Percentiles rank a stretch among this genome's conserved stretches.
Evolutionary conservation across 2,888 invertebrate genomes (phyloP).

Genomic region (Drosophila prolongata): DNA sequence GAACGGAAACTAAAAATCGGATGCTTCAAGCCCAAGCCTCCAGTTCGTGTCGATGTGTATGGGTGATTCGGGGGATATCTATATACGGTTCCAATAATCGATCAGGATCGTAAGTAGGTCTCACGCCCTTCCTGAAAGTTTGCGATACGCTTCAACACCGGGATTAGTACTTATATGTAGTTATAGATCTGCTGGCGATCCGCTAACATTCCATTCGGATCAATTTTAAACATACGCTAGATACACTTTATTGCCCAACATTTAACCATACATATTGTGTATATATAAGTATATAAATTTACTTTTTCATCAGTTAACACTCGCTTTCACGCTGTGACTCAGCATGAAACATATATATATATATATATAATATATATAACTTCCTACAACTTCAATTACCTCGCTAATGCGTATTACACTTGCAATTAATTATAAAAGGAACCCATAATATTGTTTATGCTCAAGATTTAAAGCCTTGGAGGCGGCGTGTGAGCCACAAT

Average conservation of each 20-base stretch:
- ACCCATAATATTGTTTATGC: slow-evolving; percentile 60
- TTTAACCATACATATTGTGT: slow-evolving; percentile 62
- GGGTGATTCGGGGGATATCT: slow-evolving; percentile 16
- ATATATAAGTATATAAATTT: slow-evolving; percentile 43
- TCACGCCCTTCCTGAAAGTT: slow-evolving; percentile 7
- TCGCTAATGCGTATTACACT: slow-evolving; percentile 43
- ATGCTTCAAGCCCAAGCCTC: slow-evolving; percentile 4
- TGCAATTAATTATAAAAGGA: slow-evolving; percentile 61
- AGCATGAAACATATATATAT: slow-evolving; percentile 17
- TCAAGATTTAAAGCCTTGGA: slow-evolving; percentile 72
- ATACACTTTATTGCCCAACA: slow-evolving; percentile 76
- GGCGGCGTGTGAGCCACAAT: slow-evolving; percentile 46
- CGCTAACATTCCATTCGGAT: slow-evolving; percentile 15
- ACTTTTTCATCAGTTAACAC: slow-evolving; percentile 47
- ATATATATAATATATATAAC: slow-evolving; percentile 52
- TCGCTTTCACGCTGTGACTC: slow-evolving; percentile 4
- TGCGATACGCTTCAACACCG: slow-evolving; percentile 16
- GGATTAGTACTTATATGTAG: slow-evolving; percentile 26
- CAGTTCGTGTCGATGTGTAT: slow-evolving; percentile 7
- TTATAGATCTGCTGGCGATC: slow-evolving; percentile 23
- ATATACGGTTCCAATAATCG: slow-evolving; percentile 4
- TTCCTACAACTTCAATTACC: slow-evolving; percentile 39
- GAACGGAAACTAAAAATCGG: slow-evolving; percentile 13
- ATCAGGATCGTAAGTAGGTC: slow-evolving; percentile 32
- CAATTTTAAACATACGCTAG: slow-evolving; percentile 56